These are phyloP conservation scores for Xiphydria camelus DNA, from an alignment of 2,888 invertebrate genomes.

Conservation along the genomic window DNA sequence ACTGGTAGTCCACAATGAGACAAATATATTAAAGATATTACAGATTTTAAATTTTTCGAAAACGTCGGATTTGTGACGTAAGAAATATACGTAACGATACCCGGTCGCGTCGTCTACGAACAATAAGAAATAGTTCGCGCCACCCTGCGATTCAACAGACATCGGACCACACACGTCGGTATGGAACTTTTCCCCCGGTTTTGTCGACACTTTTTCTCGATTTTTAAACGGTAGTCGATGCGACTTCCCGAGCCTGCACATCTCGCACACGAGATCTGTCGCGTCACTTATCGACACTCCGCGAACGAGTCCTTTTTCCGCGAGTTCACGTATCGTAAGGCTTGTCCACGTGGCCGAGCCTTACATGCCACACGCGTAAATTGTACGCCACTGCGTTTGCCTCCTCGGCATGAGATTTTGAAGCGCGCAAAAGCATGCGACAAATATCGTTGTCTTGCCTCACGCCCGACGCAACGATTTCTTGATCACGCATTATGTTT, in stretches of 20 bases:
- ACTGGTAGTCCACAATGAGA: too few relatives aligned
- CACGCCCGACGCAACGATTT: slow-evolving; percentile 19
- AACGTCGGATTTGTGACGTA: too few relatives aligned
- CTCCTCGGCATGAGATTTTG: background rate
- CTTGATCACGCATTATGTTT: slow-evolving; percentile 8
- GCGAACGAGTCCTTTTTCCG: slow-evolving; percentile 12
- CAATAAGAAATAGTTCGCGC: slow-evolving; percentile 17
- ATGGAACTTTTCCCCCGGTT: slow-evolving; percentile 21
- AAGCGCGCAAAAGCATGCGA: slow-evolving; percentile 23
- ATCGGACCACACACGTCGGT: slow-evolving; percentile 25
- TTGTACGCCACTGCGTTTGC: slow-evolving; percentile 12
- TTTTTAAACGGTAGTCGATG: slow-evolving; percentile 16
- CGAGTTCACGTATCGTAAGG: slow-evolving; percentile 14
- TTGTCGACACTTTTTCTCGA: background rate
- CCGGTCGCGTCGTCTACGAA: slow-evolving; percentile 23
- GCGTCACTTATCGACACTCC: slow-evolving; percentile 9
- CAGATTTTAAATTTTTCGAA: too few relatives aligned
- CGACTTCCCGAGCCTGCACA: slow-evolving; percentile 9
- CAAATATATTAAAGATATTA: too few relatives aligned
- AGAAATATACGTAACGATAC: slow-evolving; percentile 6
- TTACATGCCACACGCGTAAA: slow-evolving; percentile 22
- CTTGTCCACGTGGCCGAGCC: slow-evolving; percentile 21
- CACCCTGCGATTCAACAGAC: slow-evolving; percentile 13
- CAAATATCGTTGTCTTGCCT: slow-evolving; percentile 28
- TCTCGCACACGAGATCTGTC: slow-evolving; percentile 11